A percentile compares a stretch with the other conserved stretches of the same genome.
These are phyloP conservation scores for Periphyllus acericola DNA, from an alignment of 2,888 invertebrate genomes.

Conservation along the genomic window DNA sequence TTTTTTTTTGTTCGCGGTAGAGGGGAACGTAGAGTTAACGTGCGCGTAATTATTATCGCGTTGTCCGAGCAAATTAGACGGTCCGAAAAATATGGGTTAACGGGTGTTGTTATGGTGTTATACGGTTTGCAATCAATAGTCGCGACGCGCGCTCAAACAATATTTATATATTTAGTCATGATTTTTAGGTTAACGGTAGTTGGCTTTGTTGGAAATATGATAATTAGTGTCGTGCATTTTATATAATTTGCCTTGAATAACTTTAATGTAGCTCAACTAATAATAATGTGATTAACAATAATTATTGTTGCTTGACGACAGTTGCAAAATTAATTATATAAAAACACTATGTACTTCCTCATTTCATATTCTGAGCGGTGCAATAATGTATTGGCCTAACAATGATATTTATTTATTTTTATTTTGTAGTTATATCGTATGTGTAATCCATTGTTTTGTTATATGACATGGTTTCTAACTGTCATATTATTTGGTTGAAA, in stretches of 20 bases:
- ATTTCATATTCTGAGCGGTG: background rate
- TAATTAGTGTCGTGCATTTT: background rate
- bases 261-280: constrained; percentile 37
- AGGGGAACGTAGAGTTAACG: background rate
- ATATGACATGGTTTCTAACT: no score
- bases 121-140: constrained; percentile 22
- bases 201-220: background rate
- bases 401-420: no score
- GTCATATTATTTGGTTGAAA: no score
- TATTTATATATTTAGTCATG: background rate
- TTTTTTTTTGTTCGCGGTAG: background rate
- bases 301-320: constrained; percentile 10
- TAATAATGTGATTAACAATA: constrained; percentile 25
- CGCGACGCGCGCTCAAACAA: background rate
- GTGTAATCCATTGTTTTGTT: no score
- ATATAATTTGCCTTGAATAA: background rate
- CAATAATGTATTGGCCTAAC: no score
- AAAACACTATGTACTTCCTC: constrained; percentile 4
- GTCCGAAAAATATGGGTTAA: constrained; percentile 23
- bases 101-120: background rate
- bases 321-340: constrained; percentile 5
- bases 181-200: constrained; percentile 2
- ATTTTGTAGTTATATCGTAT: no score
- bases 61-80: constrained; percentile 27
- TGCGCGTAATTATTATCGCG: constrained; percentile 20